Base-by-base conservation (phyloP, 2,888 invertebrate species). In the Sturmia bella region DNA sequence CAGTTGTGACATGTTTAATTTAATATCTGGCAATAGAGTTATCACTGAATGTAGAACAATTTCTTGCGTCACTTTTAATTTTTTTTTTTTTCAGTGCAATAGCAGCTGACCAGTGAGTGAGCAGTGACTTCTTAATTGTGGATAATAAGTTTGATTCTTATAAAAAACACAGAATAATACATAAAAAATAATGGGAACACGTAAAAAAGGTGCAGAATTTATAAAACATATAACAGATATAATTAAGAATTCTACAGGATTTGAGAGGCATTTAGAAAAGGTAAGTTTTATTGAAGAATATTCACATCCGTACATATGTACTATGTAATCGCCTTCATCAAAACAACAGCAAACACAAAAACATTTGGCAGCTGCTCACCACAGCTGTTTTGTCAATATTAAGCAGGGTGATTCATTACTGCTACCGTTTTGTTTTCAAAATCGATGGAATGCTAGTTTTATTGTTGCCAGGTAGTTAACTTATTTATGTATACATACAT, bases 231-330 rank as follows among this genome's bases (percentile, higher is more conserved):
- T 92, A 27, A 84, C 91, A 0, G 90, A 91, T 19, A 88, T 85
- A 32, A 86, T 91, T 13, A 78, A 87, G 1, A 90, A 89, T 52
- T 85, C 89, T 0, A 90, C 91, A 2, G 91, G 91, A 9, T 92
- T 91, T 81, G 92, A 91, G 50, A 89, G 87, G 39, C 90, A 91
- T 41, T 85, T 93, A 82, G 90, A 91, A 83, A 91, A 92, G 86
- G 93, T 93, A 84, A 87, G 87, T 75, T 11, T 15, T 48, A 27
- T 21, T 39, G 50, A 4, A 9, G 37, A 2, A 15, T 52, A 68
- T 41, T 39, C 41, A n/a, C n/a, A n/a, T n/a, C n/a, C n/a, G n/a
- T 32, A 48, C 48, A 61, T 64, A 27, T 27, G 32, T 32, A 32
- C 32, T 32, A 32, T 32, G 32, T 32, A 41, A 56, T 63, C 64